These are phyloP conservation scores for Trichopria drosophilae DNA, from an alignment of 2,888 invertebrate genomes.

Conservation along the genomic window DNA sequence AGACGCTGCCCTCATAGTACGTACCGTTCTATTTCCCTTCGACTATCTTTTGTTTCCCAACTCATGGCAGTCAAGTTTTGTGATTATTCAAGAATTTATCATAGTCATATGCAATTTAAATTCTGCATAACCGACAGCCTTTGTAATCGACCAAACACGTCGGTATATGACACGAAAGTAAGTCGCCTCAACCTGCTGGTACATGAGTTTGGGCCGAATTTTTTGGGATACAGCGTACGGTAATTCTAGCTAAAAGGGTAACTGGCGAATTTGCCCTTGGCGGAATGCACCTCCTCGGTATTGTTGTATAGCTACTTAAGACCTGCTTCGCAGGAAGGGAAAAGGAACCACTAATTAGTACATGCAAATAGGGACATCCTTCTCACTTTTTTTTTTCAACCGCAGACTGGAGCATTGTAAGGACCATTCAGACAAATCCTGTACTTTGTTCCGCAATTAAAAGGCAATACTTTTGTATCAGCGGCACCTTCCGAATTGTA, in stretches of 20 bases:
- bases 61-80: constrained; percentile 45
- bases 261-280: constrained; percentile 58
- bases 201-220: constrained; percentile 46
- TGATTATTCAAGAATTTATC: constrained; percentile 13
- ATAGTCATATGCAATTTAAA: constrained; percentile 10
- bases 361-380: constrained; percentile 47
- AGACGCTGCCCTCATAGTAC: constrained; percentile 53
- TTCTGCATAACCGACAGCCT: no score
- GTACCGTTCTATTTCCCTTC: constrained; percentile 47
- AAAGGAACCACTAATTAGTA: constrained; percentile 55
- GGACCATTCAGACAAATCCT: no score
- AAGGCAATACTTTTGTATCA: no score
- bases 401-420: constrained; percentile 29
- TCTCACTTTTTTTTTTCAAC: constrained; percentile 34
- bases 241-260: constrained; percentile 55
- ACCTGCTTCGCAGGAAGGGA: constrained; percentile 57
- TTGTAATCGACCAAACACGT: no score
- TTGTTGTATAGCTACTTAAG: constrained; percentile 59
- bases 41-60: constrained; percentile 41
- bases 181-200: constrained; percentile 39
- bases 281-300: constrained; percentile 58
- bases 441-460: no score
- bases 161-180: no score
- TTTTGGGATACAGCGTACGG: constrained; percentile 47
- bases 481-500: no score